A percentile compares a stretch with the other conserved stretches of the same genome.
Conservation (phyloP, 2,888 invertebrate species). For the Lycia hirtaria region DNA sequence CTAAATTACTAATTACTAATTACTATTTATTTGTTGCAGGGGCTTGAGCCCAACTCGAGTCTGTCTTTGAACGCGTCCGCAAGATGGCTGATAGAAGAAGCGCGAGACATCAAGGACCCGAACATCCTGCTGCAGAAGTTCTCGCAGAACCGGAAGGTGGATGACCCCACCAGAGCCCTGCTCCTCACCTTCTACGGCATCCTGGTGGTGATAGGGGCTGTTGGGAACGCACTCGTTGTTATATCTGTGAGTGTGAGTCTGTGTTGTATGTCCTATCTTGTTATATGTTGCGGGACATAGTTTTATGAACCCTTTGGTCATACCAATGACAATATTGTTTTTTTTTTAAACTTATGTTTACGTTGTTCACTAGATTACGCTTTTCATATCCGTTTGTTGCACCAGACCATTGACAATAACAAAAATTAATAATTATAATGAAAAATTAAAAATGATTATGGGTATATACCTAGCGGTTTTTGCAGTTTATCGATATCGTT, state of each 20-base stretch:
- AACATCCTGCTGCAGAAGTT: slow-evolving; percentile 86
- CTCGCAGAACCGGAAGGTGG: slow-evolving; percentile 89
- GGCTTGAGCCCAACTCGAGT: slow-evolving; percentile 69
- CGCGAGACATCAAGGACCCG: slow-evolving; percentile 71
- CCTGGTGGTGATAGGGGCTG: slow-evolving; percentile 92
- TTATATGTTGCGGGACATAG: no score
- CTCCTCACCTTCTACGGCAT: slow-evolving; percentile 90
- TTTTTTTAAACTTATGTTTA: no score
- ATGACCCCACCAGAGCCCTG: slow-evolving; percentile 88
- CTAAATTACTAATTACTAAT: not conserved
- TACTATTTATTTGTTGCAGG: slow-evolving; percentile 64
- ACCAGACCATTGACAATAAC: no score
- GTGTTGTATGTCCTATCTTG: not conserved
- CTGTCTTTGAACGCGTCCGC: slow-evolving; percentile 71
- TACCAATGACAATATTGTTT: no score
- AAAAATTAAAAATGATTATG: no score
- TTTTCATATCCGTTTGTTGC: no score
- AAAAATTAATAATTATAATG: no score
- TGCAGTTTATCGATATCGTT: no score
- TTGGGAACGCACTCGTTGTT: slow-evolving; percentile 95
- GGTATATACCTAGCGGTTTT: no score
- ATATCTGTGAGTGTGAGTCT: slow-evolving; percentile 79
- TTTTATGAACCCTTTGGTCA: no score
- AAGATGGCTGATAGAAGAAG: slow-evolving; percentile 77
- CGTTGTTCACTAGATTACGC: no score